These are phyloP conservation scores for Bothrops jararaca DNA, from an alignment of 2,113 vertebrate genomes.

Conservation along the genomic window DNA sequence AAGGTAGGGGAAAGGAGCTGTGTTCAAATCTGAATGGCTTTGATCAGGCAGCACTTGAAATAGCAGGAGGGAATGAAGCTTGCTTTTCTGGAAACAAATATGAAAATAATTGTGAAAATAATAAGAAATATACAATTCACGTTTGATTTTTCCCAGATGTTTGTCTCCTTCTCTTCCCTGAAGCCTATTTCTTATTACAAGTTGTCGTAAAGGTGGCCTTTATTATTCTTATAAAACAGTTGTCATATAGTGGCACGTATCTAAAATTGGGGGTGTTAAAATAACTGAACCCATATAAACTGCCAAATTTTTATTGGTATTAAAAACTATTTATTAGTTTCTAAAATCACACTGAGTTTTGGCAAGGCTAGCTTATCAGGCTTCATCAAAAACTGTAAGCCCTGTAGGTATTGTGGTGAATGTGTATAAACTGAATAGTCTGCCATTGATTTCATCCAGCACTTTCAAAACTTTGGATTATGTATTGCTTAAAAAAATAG, in stretches of 20 bases:
- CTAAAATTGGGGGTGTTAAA: not conserved
- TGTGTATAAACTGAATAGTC: not conserved
- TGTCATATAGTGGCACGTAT: not conserved
- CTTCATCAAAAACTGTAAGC: not conserved
- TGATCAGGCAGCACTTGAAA: not conserved
- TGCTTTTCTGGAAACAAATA: not conserved
- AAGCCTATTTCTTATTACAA: not conserved
- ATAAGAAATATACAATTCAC: not conserved
- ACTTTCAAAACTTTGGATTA: not conserved
- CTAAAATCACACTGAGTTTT: not conserved
- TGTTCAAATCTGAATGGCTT: slow-evolving; percentile 15
- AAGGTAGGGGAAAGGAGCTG: slow-evolving; percentile 74
- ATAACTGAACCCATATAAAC: not conserved
- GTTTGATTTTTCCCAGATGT: not conserved
- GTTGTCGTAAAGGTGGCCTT: not conserved
- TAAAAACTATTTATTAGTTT: not conserved
- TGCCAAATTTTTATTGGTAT: not conserved
- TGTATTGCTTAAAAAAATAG: not conserved
- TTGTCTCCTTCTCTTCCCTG: not conserved
- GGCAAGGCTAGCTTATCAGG: not conserved
- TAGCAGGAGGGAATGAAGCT: not conserved
- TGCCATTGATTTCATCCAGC: not conserved
- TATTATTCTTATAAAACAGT: not conserved
- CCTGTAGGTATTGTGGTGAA: not conserved
- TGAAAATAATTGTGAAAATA: not conserved